phyloP scores from a whole-genome alignment of 2,797 vertebrate species.

The Falco naumanni region DNA sequence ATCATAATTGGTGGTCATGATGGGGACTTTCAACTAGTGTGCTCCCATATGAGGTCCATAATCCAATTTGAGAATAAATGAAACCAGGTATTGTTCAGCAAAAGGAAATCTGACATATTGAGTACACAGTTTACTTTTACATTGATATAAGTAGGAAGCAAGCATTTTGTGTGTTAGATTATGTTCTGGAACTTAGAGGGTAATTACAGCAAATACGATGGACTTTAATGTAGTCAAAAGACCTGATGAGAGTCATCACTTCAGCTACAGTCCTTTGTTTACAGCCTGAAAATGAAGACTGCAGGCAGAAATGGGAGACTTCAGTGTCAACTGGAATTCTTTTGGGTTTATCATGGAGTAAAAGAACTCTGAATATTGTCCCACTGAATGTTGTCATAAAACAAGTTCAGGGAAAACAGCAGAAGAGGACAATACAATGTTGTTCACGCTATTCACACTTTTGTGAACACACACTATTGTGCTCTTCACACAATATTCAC shows the following conservation, averaged over 20 bases:
- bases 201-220: background rate
- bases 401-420: background rate
- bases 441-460: no score
- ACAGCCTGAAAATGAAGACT: background rate
- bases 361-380: background rate
- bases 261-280: background rate
- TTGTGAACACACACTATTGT: background rate
- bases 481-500: background rate
- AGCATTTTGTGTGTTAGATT: background rate
- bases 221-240: background rate
- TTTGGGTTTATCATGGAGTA: background rate
- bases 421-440: background rate
- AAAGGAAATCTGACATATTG: background rate
- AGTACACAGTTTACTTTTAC: background rate
- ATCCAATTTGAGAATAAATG: background rate
- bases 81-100: background rate
- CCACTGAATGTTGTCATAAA: background rate
- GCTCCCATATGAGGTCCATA: background rate
- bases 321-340: background rate
- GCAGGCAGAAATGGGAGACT: background rate
- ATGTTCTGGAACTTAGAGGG: background rate
- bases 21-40: background rate
- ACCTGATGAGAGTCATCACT: background rate
- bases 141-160: background rate
- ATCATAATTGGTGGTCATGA: background rate